These are phyloP conservation scores for Drosophila colorata DNA, from an alignment of 2,888 invertebrate species.

Conservation along the genomic window DNA sequence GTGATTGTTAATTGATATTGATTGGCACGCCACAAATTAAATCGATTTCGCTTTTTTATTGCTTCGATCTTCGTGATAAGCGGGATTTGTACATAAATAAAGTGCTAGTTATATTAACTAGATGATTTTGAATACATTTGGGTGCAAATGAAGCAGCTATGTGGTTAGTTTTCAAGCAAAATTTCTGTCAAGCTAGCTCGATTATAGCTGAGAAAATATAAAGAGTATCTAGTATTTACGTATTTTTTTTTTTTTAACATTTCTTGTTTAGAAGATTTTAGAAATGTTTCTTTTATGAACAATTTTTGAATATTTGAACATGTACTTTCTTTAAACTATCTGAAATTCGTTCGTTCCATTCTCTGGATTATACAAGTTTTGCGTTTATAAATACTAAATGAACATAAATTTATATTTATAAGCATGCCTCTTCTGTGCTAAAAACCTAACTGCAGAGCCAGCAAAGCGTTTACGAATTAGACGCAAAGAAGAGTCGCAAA, in stretches of 20 bases:
- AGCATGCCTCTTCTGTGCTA: too few relatives aligned
- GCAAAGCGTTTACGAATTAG: slow-evolving; percentile 21
- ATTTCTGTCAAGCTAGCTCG: slow-evolving; percentile 13
- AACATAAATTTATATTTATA: too few relatives aligned
- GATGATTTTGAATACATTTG: slow-evolving; percentile 5
- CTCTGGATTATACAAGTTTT: too few relatives aligned
- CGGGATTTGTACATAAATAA: not conserved
- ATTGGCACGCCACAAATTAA: slow-evolving; percentile 1
- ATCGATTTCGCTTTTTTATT: not conserved
- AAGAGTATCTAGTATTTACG: not conserved
- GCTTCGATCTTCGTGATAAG: not conserved
- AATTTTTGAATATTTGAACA: too few relatives aligned
- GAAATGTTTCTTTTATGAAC: too few relatives aligned
- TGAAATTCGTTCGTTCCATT: too few relatives aligned
- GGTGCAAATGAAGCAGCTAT: slow-evolving; percentile 21
- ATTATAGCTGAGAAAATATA: not conserved
- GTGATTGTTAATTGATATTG: slow-evolving; percentile 10
- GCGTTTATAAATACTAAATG: too few relatives aligned
- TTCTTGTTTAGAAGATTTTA: too few relatives aligned
- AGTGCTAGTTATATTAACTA: not conserved
- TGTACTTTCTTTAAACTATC: too few relatives aligned
- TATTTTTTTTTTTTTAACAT: too few relatives aligned
- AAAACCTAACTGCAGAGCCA: slow-evolving; percentile 1
- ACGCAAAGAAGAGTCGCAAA: not conserved
- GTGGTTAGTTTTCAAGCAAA: slow-evolving; percentile 25